Conservation (phyloP, 2,113 vertebrate genomes). For the Gambusia holbrooki region DNA sequence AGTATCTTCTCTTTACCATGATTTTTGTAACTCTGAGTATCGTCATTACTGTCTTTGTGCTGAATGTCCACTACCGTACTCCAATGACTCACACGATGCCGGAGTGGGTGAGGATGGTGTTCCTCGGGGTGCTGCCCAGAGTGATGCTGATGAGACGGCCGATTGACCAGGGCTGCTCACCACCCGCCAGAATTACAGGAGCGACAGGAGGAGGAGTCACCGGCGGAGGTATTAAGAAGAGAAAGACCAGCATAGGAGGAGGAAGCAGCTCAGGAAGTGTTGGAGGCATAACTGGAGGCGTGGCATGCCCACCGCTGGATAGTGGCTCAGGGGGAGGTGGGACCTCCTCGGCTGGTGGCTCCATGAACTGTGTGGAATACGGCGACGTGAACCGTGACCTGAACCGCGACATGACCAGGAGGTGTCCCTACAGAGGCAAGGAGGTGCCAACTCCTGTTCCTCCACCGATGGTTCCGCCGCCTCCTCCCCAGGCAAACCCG, state of each 20-base stretch:
- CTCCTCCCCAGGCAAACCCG: conserved; percentile 45
- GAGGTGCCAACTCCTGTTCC: conserved; percentile 77
- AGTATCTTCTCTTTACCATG: conserved; percentile 98
- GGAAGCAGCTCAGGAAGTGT: conserved; percentile 64
- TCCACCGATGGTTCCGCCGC: conserved; percentile 54
- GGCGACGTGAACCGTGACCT: conserved; percentile 71
- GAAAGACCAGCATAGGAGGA: conserved; percentile 60
- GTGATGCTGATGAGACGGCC: conserved; percentile 89
- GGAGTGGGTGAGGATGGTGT: conserved; percentile 85
- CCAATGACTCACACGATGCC: conserved; percentile 91
- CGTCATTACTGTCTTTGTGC: conserved; percentile 92
- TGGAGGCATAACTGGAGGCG: conserved; percentile 68
- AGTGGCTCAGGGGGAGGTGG: conserved; percentile 52
- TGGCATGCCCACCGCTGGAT: conserved; percentile 49
- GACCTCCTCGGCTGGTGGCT: conserved; percentile 51
- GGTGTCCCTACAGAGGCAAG: conserved; percentile 74
- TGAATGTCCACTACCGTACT: conserved; percentile 93
- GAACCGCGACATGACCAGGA: conserved; percentile 68
- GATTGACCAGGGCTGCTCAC: conserved; percentile 75
- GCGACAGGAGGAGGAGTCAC: conserved; percentile 36
- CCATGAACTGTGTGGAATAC: conserved; percentile 75
- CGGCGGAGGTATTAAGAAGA: conserved; percentile 50
- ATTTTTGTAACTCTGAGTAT: conserved; percentile 95
- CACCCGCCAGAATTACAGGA: conserved; percentile 50
- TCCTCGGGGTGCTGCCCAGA: conserved; percentile 85